Base-by-base conservation (phyloP, 2,797 vertebrate genomes). In the Microchirus variegatus region DNA sequence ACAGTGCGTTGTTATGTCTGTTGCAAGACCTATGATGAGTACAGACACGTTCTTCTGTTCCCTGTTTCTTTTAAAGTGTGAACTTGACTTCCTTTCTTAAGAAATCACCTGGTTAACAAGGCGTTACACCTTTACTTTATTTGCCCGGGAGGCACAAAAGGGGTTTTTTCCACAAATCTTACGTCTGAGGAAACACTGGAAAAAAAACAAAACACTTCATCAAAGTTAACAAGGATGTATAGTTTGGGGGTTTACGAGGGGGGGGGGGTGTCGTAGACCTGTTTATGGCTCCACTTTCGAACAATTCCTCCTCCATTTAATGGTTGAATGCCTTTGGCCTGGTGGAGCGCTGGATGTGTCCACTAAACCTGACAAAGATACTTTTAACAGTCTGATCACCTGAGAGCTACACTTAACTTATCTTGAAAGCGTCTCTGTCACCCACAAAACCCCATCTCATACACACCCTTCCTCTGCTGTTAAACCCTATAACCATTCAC, bases 211-310 rank as follows among this genome's bases (percentile, higher is more conserved):
- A 70, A 15, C 9, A 71, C 49, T 45, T 15, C 16, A 63, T 76
- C 56, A 50, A 31, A 58, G 52, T 80, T 77, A 68, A 86, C 67
- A 66, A 75, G 70, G 46, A 73, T 67, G 44, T 62, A 78, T 79
- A 65, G 38, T 77, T 82, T 50, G 1, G 16, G 18, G 10, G 72
- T 82, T 77, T 60, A 81, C 62, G 17, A 35, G 53, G 15, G 22
- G 36, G 31, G 6, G 18, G 46, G 45, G 54, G 17, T 0, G 1
- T 9, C 1, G 4, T 42, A 44, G 37, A 71, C 9, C 37, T 58
- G 53, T 75, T 83, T 59, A 71, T 69, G 15, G 60, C 53, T 63
- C 15, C 38, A 37, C 65, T 50, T 70, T 67, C 50, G 58, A 70
- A 42, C 38, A 14, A 43, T 82, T 82, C 46, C 60, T 70, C 55